A percentile compares a stretch with the other conserved stretches of the same genome.
Evolutionary conservation across 2,888 invertebrate genomes (phyloP).

Genomic region (Conus canariensis): DNA sequence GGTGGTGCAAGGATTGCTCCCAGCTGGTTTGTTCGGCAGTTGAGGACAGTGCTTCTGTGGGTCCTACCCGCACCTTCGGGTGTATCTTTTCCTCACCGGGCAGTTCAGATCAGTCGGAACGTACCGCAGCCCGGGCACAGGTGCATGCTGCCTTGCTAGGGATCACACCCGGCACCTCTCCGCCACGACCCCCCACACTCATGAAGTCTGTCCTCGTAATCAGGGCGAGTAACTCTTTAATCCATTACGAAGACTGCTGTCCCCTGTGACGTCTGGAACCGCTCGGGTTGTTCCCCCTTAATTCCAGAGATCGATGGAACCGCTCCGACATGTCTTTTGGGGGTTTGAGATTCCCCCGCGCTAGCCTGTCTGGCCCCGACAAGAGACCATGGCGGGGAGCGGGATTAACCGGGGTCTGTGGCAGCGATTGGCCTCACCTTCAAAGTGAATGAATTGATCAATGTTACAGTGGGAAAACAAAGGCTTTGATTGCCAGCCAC

Average conservation of each 20-base stretch:
- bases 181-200: too few species aligned
- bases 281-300: neutral
- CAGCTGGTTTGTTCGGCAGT: too few species aligned
- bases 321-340: neutral
- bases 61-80: too few species aligned
- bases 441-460: neutral
- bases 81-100: too few species aligned
- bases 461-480: neutral
- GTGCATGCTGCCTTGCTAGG: too few species aligned
- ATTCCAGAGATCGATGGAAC: neutral
- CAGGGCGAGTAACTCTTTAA: constrained; percentile 13
- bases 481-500: constrained; percentile 7
- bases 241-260: constrained; percentile 16
- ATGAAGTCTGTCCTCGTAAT: neutral
- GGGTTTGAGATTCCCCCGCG: neutral
- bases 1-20: too few species aligned
- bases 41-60: too few species aligned
- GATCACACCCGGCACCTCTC: too few species aligned
- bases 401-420: neutral
- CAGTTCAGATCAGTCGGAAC: too few species aligned
- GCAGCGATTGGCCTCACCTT: neutral
- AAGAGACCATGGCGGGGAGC: neutral
- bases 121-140: too few species aligned
- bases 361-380: neutral
- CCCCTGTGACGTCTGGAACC: neutral